phyloP scores from a whole-genome alignment of 2,797 vertebrate genomes.

The Trichosurus vulpecula region DNA sequence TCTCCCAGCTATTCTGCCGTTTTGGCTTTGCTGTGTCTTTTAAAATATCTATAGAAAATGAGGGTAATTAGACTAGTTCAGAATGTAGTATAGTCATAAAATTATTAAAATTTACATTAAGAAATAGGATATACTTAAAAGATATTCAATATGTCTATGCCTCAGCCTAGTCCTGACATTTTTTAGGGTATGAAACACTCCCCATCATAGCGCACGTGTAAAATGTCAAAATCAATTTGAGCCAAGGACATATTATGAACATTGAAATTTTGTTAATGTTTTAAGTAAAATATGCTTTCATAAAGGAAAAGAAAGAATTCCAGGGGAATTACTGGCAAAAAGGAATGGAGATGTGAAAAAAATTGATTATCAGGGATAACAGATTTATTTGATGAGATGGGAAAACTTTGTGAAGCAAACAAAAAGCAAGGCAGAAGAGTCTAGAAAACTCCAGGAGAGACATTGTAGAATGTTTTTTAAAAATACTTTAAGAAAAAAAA shows the following conservation, averaged over 20 bases:
- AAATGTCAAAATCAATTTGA: neutral
- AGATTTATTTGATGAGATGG: neutral
- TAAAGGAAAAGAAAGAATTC: neutral
- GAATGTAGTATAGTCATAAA: neutral
- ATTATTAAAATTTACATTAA: neutral
- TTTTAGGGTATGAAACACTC: neutral
- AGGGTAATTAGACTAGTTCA: neutral
- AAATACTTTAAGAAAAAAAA: no score
- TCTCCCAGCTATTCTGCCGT: neutral
- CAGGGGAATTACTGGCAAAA: neutral
- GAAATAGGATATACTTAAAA: neutral
- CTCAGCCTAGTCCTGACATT: neutral
- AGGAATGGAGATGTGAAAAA: neutral
- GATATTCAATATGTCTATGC: neutral
- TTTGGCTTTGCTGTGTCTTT: neutral
- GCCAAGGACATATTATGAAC: neutral
- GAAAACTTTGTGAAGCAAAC: neutral
- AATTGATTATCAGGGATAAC: neutral
- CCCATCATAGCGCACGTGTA: neutral
- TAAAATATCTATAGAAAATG: neutral
- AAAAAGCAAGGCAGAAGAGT: neutral
- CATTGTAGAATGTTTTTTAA: neutral
- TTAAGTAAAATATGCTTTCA: neutral
- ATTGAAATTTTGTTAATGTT: neutral
- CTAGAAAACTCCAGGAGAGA: neutral